These are phyloP conservation scores for Egretta garzetta DNA, from an alignment of 2,113 vertebrate species.

Conservation along the genomic window DNA sequence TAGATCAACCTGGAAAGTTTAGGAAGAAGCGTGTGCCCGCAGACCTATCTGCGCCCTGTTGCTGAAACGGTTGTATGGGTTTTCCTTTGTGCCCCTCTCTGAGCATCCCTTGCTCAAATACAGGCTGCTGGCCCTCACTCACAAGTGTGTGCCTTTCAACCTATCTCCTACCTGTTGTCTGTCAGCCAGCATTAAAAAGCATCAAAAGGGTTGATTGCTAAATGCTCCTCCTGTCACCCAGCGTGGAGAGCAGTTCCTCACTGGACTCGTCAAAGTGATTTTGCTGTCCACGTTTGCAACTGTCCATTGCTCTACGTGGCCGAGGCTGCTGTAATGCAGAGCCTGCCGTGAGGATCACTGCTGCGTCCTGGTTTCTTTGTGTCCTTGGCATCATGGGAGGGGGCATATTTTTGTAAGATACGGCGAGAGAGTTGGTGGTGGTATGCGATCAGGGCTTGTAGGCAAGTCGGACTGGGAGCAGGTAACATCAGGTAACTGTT, in stretches of 20 bases:
- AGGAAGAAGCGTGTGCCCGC: fast-evolving
- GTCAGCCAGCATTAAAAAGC: neutral
- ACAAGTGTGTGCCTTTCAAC: neutral
- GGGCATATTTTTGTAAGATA: neutral
- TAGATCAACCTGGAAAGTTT: neutral
- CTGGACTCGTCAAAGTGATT: neutral
- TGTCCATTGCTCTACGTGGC: fast-evolving
- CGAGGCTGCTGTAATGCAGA: neutral
- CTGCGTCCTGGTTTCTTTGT: neutral
- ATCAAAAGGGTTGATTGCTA: neutral
- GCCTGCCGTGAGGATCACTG: neutral
- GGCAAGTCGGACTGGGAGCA: neutral
- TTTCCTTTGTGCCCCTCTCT: neutral
- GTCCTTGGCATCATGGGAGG: neutral
- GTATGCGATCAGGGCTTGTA: no score
- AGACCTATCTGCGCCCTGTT: neutral
- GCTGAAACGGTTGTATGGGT: neutral
- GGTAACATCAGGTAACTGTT: neutral
- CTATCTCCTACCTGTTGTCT: neutral
- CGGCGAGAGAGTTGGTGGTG: neutral
- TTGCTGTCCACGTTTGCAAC: neutral
- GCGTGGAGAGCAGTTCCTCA: neutral
- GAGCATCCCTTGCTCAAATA: neutral
- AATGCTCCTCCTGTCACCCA: neutral
- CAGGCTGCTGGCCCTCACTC: neutral